Base-by-base conservation (phyloP, 1,140 invertebrate genomes). In the Tetranychus cinnabarinus region DNA sequence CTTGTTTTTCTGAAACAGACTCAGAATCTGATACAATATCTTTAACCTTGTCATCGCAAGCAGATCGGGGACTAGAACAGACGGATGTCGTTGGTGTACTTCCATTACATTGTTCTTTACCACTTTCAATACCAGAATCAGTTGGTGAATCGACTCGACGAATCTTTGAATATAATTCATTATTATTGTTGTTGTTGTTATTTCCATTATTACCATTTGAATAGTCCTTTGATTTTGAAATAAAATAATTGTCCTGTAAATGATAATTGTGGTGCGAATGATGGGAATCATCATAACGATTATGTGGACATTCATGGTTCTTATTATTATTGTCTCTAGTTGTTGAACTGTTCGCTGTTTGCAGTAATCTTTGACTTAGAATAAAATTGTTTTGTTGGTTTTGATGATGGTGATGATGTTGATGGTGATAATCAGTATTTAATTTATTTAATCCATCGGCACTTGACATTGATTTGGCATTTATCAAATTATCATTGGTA, bases 101-200 rank as follows among this genome's bases (percentile, higher is more conserved):
- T 82, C 82, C 0, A n/a, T 72, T 75, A 31, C 66, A 61, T 45
- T 68, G 66, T 59, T 70, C 70, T 56, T 86, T 88, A n/a, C 87
- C 86, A 1, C 83, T 86, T 70, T 91, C 87, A 66, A 91, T 90
- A 39, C 88, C 88, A 50, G 86, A 90, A 72, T 92, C 88, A 63
- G 82, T 87, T 10, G 86, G 87, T 6, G 85, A 89, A 68, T 90
- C 86, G 39, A 88, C 74, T 68, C 88, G 87, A 42, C 85, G 78
- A 70, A 85, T 83, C 61, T 68, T 70, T 37, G 59, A 54, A 47
- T 63, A 52, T 33, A 33, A 5, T 8, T 5, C 55, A 33, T 56
- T 56, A 15, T 12, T n/a, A 52, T 52, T 52, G 23, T 52, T 52
- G 31, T 13, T 52, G 23, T 52, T 13, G n/a, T 13, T 23, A 52